Base-by-base conservation (phyloP, 2,797 vertebrate genomes). In the Scomberomorus guttatus region DNA sequence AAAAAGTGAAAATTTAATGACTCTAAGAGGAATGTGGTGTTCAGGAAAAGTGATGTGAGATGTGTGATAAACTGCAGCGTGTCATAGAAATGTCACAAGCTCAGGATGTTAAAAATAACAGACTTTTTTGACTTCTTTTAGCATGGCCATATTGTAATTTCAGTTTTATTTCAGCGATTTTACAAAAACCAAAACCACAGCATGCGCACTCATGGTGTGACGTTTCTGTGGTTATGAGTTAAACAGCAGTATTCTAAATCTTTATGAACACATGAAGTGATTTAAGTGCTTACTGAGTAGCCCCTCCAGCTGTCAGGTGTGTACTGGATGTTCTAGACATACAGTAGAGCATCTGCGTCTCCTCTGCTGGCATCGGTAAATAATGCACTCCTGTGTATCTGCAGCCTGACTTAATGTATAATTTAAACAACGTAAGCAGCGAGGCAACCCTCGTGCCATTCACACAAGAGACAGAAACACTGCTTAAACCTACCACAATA, bases 21-120 rank as follows among this genome's bases (percentile, higher is more conserved):
- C 73, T 67, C 71, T 90, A 89, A 93, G 81, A 92, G 92, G 90
- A 91, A 94, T 93, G 48, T 73, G 82, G 80, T 91, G 89, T 92
- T 91, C 76, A 24, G 82, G 81, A 86, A 87, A 81, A 80, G 80
- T 42, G 72, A 86, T 57, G 79, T 70, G 39, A 81, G 59, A 68
- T 85, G 84, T 75, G 85, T 55, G 75, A 84, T 86, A 85, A 90
- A 83, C 65, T 71, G 61, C 54, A 72, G 59, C 59, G 51, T 76
- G 83, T 83, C 75, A 73, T 20, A 34, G 22, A 78, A 85, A 83
- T 65, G 75, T 79, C 71, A 54, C 34, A 25, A 46, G 72, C 6
- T 57, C 13, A 58, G 13, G 25, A 65, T 51, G 75, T 78, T 77
- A 75, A 87, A 86, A 80, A 87, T 79, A 82, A n/a, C n/a, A n/a